These are phyloP conservation scores for Chroicocephalus ridibundus DNA, from an alignment of 2,113 vertebrate species.

Conservation along the genomic window DNA sequence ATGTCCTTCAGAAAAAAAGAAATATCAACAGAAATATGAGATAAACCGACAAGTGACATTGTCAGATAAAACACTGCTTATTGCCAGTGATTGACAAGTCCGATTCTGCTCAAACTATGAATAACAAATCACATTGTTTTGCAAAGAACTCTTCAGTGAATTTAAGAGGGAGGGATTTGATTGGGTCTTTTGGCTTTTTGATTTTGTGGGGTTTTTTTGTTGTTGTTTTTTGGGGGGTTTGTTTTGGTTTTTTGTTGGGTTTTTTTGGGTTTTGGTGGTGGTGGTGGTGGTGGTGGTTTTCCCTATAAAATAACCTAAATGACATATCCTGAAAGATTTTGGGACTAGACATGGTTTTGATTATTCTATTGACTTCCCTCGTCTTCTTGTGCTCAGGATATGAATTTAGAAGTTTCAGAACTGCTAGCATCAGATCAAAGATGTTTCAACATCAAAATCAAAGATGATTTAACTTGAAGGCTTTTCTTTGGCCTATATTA, in stretches of 20 bases:
- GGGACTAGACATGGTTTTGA: not conserved
- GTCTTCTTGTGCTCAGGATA: not conserved
- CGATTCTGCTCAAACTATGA: fast-evolving
- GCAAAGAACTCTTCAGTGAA: not conserved
- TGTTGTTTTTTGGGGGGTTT: not conserved
- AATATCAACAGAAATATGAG: not conserved
- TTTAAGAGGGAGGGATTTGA: fast-evolving
- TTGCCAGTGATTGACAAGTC: fast-evolving
- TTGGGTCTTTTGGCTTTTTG: not conserved
- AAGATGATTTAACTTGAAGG: not conserved
- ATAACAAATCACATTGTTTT: not conserved
- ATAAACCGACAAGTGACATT: not conserved
- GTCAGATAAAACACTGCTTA: not conserved
- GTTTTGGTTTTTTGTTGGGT: no score
- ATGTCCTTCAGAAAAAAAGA: not conserved
- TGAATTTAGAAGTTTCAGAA: not conserved
- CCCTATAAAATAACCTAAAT: not conserved
- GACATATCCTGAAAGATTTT: not conserved
- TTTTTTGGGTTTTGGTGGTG: no score
- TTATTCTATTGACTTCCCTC: not conserved
- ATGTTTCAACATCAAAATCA: not conserved
- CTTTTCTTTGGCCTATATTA: not conserved
- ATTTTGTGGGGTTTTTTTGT: no score
- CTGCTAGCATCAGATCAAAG: not conserved
- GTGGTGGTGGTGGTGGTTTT: not conserved